Evolutionary conservation across 2,797 vertebrate species (phyloP), one percentile per base, ranked within the genome.

Genomic region (Anguilla anguilla): DNA sequence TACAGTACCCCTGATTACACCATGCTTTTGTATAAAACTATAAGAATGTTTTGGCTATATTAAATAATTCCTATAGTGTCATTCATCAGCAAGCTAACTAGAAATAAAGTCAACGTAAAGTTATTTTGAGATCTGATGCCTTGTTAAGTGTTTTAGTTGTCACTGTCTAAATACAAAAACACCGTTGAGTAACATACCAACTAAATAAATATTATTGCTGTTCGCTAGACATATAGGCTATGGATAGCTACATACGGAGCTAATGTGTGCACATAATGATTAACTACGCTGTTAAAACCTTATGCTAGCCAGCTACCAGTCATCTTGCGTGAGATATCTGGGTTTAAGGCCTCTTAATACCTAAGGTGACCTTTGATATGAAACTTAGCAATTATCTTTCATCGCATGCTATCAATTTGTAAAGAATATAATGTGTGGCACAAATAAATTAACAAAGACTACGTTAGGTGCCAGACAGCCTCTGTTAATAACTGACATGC

Each of bases 351-450:
- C 55, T 17, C 15, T 57, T 57, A 57, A 57, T 17, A 69, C 25
- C 64, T 28, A 69, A 69, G 64, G 64, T 69, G 64, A 69, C 64
- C 64, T 69, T 28, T 69, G 64, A 69, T 69, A 69, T 69, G n/a
- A 69, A 25, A 69, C 25, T 59, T 59, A 17, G 15, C 57, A 59
- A 59, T 59, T 59, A 59, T 59, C 15, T 7, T 69, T n/a, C 3
- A 64, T 64, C n/a, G 28, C 6, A n/a, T 28, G 25, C 9, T 69
- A 69, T 69, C n/a, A 7, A n/a, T 28, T 6, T 7, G 64, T 28
- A 10, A 7, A 19, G n/a, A 69, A 69, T 28, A n/a, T 9, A 67
- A 9, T 10, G 25, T 10, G n/a, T 10, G n/a, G 64, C 10, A 59
- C n/a, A 28, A 69, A n/a, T 1, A 69, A 69, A n/a, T n/a, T 69